Base-by-base conservation (phyloP, 2,888 invertebrate genomes). In the Cataglyphis cursor region DNA sequence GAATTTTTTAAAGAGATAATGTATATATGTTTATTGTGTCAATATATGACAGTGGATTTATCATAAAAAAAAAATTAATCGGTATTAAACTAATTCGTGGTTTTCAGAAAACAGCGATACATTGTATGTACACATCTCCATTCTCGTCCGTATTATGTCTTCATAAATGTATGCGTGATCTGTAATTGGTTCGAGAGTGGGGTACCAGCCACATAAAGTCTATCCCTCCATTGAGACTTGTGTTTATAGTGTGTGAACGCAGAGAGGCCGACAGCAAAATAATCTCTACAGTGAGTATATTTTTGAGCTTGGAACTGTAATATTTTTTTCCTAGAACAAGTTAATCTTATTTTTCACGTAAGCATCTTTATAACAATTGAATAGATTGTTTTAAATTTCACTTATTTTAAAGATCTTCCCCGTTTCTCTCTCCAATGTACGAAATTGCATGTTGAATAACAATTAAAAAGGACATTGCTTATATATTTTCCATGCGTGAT, bases 221-320 rank as follows among this genome's bases (percentile, higher is more conserved):
- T 85, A 84, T 85, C 72, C 59, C 86, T 82, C 82, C 85, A 82
- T 82, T 81, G 82, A 73, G 81, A 78, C 81, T 82, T 82, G 75
- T 90, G 89, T 92, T 92, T 92, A 91, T 88, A 91, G 90, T 91
- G 65, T 90, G 65, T 75, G 73, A 81, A 81, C 84, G 81, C 64
- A 78, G 86, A 85, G 86, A 85, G 78, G 48, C 62, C 70, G 76
- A 72, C 81, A 88, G 64, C 81, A 87, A 61, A 87, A 61, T 54
- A 81, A 65, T 62, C 61, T 83, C 75, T 31, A 80, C 70, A 66
- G 90, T 90, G 73, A 90, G 89, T 88, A 82, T 5, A 57, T 21
- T 12, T 72, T 81, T 15, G 4, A 57, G 28, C n/a, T 57, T 18
- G 48, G 51, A 80, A 1, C 12, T 64, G 38, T 18, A 54, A 51